These are phyloP conservation scores for Rhipidura dahli DNA, from an alignment of 2,113 vertebrate species.

Conservation along the genomic window DNA sequence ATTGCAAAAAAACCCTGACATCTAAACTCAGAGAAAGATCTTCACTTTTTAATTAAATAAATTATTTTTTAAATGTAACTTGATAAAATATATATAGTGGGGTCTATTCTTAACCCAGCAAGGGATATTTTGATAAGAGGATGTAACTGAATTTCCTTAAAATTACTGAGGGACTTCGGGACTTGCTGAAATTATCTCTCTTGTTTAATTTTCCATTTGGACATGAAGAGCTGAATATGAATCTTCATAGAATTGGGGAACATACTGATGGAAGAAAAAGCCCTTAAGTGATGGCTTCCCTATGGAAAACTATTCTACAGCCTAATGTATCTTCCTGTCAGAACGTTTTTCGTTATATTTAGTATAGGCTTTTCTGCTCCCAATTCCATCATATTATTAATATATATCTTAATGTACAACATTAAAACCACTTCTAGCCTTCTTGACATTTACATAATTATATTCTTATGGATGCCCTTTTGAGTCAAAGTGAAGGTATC, in stretches of 20 bases:
- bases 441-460: constrained; percentile 58
- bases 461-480: constrained; percentile 18
- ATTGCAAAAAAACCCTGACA: background rate
- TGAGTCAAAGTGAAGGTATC: background rate
- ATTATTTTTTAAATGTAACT: background rate
- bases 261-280: constrained; percentile 32
- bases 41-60: background rate
- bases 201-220: constrained; percentile 56
- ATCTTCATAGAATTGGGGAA: constrained; percentile 15
- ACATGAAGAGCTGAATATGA: constrained; percentile 29
- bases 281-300: constrained; percentile 47
- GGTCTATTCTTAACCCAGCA: constrained; percentile 17
- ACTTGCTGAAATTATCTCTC: constrained; percentile 52
- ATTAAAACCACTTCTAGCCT: constrained; percentile 49
- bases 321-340: constrained; percentile 47
- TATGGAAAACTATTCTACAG: constrained; percentile 17
- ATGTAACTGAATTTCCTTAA: constrained; percentile 39
- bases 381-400: constrained; percentile 42
- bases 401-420: constrained; percentile 50
- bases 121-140: constrained; percentile 44
- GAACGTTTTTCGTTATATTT: constrained; percentile 21
- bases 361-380: background rate
- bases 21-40: background rate
- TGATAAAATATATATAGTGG: background rate
- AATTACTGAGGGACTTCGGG: constrained; percentile 61